Base-by-base conservation (phyloP, 2,797 vertebrate genomes). In the Lacerta agilis region DNA sequence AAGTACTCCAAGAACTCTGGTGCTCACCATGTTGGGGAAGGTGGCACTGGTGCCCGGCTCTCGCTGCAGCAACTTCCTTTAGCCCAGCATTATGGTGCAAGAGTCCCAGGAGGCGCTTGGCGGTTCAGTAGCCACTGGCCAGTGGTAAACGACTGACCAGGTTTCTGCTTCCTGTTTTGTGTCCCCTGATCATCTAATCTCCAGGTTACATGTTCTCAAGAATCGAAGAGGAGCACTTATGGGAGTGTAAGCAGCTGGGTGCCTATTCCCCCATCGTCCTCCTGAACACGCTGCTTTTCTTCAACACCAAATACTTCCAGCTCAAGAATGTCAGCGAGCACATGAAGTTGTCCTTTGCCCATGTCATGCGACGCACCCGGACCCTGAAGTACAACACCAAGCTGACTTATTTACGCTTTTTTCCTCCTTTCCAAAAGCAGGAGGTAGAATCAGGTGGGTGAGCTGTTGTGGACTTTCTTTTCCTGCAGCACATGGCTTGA, bases 191-290 rank as follows among this genome's bases (percentile, higher is more conserved):
- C 61, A 64, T 64, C 69, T 90, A 33, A 73, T 86, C 43, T 89
- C 29, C 92, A 99, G 99, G 98, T 94, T 99, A 98, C 6, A 94
- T 99, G 93, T 98, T 99, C 94, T 99, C 98, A 20, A 98, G 98
- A 0, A 98, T 99, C 75, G 98, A 99, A 97, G 99, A 99, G 96
- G 98, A 98, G 81, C 98, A 98, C 93, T 95, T 99, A 92, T 99
- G 99, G 99, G 98, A 98, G 86, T 99, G 99, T 93, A 99, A 99
- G 89, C 99, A 99, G 97, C 93, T 99, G 94, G 99, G 99, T 3
- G 98, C 98, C 8, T 99, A 99, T 95, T 99, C 99, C 36, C 99
- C 99, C 87, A 98, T 98, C 0, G 99, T 99, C 92, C 98, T 99
- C 86, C 97, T 99, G 96, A 99, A 99, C 96, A 99, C 99, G 0